Conservation (phyloP, 2,888 invertebrate species). For the Enchytraeus crypticus region DNA sequence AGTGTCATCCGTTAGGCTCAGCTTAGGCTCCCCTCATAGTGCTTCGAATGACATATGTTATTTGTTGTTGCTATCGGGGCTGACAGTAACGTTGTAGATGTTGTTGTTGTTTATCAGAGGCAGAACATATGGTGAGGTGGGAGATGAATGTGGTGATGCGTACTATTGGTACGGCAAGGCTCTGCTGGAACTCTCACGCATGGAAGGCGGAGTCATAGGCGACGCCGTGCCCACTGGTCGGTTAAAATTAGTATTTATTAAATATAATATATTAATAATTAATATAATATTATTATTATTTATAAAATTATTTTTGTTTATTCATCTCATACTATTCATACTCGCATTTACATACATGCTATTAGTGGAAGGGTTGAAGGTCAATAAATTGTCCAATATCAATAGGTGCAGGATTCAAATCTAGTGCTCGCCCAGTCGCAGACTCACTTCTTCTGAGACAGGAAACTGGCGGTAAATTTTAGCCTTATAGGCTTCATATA, state of each 20-base stretch:
- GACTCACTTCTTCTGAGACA: too few relatives aligned
- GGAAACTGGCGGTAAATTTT: too few relatives aligned
- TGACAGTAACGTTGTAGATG: too few relatives aligned
- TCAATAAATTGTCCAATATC: too few relatives aligned
- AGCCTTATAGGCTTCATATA: too few relatives aligned
- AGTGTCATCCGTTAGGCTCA: too few relatives aligned
- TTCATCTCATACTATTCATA: background rate
- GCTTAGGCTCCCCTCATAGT: too few relatives aligned
- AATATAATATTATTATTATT: background rate
- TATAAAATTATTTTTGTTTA: background rate
- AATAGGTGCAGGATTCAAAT: too few relatives aligned
- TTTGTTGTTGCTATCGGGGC: too few relatives aligned
- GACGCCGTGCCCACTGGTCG: conserved; percentile 53
- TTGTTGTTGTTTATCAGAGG: conserved; percentile 29
- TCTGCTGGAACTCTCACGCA: conserved; percentile 69
- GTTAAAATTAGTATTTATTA: background rate
- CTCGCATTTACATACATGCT: conserved; percentile 6
- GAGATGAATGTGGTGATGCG: conserved; percentile 78
- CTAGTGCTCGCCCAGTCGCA: too few relatives aligned
- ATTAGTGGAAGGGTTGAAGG: too few relatives aligned
- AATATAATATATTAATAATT: background rate
- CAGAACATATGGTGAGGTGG: conserved; percentile 66
- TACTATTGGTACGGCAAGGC: conserved; percentile 74
- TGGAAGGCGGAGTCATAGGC: conserved; percentile 77
- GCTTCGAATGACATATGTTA: too few relatives aligned